Conservation (phyloP, 2,113 vertebrate genomes). For the Microcebus tavaratra region DNA sequence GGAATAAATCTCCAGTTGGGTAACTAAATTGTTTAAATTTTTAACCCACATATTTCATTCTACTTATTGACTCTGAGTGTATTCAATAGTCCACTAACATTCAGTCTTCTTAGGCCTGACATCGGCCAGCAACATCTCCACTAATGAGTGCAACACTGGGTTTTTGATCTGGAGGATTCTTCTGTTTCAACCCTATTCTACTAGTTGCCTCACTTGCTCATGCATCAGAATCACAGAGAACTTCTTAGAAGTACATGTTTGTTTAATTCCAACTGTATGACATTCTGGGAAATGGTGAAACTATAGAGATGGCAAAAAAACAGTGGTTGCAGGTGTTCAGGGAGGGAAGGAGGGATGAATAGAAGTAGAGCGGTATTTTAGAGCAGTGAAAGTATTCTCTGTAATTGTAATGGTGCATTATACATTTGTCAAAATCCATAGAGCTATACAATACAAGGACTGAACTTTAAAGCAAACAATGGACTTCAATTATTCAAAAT, state of each 20-base stretch:
- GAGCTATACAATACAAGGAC: background rate
- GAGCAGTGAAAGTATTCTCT: background rate
- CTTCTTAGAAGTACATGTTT: background rate
- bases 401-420: background rate
- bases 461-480: background rate
- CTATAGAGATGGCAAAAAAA: background rate
- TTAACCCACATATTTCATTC: background rate
- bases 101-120: background rate
- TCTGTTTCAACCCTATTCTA: background rate
- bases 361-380: background rate
- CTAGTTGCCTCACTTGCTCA: fast-evolving
- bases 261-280: background rate
- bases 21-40: background rate
- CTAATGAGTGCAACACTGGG: background rate
- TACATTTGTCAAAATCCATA: background rate
- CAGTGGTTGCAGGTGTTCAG: background rate
- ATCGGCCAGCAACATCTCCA: no score
- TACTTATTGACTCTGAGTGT: background rate
- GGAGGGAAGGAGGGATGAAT: background rate
- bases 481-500: background rate
- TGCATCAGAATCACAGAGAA: background rate
- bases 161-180: background rate
- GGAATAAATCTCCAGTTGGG: background rate
- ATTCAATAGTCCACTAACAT: background rate
- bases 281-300: background rate